Percentiles rank a stretch among this genome's conserved stretches.
These are phyloP conservation scores for Sisor rabdophorus DNA, from an alignment of 2,113 vertebrate species.

Conservation along the genomic window DNA sequence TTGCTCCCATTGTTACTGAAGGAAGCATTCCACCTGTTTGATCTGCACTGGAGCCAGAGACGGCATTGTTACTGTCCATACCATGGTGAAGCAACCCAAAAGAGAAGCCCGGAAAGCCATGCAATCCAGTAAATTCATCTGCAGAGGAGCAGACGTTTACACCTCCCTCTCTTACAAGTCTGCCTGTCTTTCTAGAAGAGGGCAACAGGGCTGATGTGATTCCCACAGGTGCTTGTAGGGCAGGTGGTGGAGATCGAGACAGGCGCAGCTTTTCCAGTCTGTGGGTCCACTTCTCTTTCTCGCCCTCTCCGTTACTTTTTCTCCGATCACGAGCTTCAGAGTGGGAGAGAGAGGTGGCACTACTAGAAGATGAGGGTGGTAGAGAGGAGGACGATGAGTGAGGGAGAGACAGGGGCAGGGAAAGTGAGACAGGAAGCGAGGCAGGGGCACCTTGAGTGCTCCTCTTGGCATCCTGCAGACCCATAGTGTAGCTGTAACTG, in stretches of 20 bases:
- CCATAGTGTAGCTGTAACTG: slow-evolving; percentile 82
- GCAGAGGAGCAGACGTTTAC: slow-evolving; percentile 69
- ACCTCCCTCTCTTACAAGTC: slow-evolving; percentile 72
- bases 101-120: slow-evolving; percentile 67
- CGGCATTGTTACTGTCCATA: slow-evolving; percentile 62
- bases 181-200: slow-evolving; percentile 60
- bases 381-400: slow-evolving; percentile 72
- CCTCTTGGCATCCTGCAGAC: slow-evolving; percentile 66
- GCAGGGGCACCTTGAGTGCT: slow-evolving; percentile 63
- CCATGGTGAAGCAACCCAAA: slow-evolving; percentile 70
- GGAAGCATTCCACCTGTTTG: slow-evolving; percentile 42
- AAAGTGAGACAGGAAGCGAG: slow-evolving; percentile 69
- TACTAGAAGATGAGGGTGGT: slow-evolving; percentile 68
- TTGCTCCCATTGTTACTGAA: slow-evolving; percentile 61
- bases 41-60: slow-evolving; percentile 22
- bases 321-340: slow-evolving; percentile 65
- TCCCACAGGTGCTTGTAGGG: slow-evolving; percentile 38
- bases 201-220: slow-evolving; percentile 41
- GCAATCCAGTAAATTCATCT: slow-evolving; percentile 63
- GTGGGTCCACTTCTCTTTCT: slow-evolving; percentile 85
- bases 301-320: slow-evolving; percentile 71
- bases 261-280: slow-evolving; percentile 82
- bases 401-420: slow-evolving; percentile 70
- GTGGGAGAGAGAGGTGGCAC: slow-evolving; percentile 69
- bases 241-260: slow-evolving; percentile 65